Conservation (phyloP, 2,113 vertebrate species). For the Lipophrys pholis region DNA sequence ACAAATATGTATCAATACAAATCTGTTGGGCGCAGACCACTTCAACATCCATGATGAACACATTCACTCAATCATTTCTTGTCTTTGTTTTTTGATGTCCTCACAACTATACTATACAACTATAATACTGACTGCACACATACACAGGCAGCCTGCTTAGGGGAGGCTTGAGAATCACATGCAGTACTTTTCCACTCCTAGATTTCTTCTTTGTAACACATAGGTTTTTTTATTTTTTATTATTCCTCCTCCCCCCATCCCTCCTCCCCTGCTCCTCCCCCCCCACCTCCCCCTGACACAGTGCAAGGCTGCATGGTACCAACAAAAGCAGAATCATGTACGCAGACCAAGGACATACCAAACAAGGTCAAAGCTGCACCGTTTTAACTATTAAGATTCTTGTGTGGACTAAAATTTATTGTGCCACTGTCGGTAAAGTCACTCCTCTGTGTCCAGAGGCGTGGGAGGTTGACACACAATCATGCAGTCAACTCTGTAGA, state of each 20-base stretch:
- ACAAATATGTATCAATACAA: background rate
- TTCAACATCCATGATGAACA: background rate
- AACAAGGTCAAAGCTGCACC: slow-evolving; percentile 25
- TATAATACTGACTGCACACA: slow-evolving; percentile 5
- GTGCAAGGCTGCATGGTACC: slow-evolving; percentile 56
- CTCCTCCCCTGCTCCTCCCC: slow-evolving; percentile 5
- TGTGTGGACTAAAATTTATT: slow-evolving; percentile 22
- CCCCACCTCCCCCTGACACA: slow-evolving; percentile 45
- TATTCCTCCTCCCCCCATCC: slow-evolving; percentile 37
- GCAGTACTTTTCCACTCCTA: slow-evolving; percentile 81
- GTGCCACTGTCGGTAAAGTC: slow-evolving; percentile 2
- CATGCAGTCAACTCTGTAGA: slow-evolving; percentile 16
- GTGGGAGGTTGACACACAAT: slow-evolving; percentile 7
- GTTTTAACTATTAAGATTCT: slow-evolving; percentile 27
- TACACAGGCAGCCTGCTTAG: background rate
- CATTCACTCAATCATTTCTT: too few species aligned
- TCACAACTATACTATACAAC: slow-evolving; percentile 44
- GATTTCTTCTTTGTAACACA: slow-evolving; percentile 53
- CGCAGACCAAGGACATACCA: slow-evolving; percentile 16
- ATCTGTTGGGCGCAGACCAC: background rate
- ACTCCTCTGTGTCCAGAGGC: slow-evolving; percentile 9
- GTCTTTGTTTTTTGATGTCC: too few species aligned
- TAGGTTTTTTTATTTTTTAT: too few species aligned
- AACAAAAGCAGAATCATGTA: slow-evolving; percentile 54
- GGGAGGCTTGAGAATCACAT: slow-evolving; percentile 35